These are phyloP conservation scores for Luffia ferchaultella DNA, from an alignment of 2,888 invertebrate genomes.

Conservation along the genomic window DNA sequence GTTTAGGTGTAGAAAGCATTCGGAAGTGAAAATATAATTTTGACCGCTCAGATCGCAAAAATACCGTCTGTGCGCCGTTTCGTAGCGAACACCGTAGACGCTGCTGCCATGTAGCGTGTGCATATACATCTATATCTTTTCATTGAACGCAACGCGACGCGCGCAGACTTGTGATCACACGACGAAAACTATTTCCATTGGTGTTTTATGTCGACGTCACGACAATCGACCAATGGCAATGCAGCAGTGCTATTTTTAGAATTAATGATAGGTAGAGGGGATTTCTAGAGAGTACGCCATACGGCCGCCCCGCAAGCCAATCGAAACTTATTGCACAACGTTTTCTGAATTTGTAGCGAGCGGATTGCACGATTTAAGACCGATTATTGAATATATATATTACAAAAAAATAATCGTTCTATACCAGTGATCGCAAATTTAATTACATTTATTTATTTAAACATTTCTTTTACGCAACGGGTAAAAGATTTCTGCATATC, in stretches of 20 bases:
- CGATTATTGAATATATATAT: not conserved
- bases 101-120: too few relatives aligned
- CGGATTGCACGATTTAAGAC: conserved; percentile 27
- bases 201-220: conserved; percentile 44
- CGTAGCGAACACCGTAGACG: too few relatives aligned
- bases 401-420: not conserved
- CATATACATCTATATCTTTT: too few relatives aligned
- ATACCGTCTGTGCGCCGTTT: too few relatives aligned
- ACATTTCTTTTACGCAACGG: not conserved
- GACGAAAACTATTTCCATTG: conserved; percentile 29
- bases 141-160: too few relatives aligned
- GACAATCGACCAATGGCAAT: conserved; percentile 30
- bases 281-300: conserved; percentile 41
- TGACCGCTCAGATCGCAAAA: too few relatives aligned
- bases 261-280: conserved; percentile 34
- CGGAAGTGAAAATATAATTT: too few relatives aligned
- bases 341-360: conserved; percentile 30
- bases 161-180: conserved; percentile 46
- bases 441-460: not conserved
- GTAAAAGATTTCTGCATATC: not conserved
- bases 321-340: conserved; percentile 47
- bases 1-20: too few relatives aligned
- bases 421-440: not conserved
- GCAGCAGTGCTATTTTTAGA: conserved; percentile 49
- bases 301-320: conserved; percentile 19